Conservation (phyloP, 2,888 invertebrate genomes). For the Andricus quercusramuli region DNA sequence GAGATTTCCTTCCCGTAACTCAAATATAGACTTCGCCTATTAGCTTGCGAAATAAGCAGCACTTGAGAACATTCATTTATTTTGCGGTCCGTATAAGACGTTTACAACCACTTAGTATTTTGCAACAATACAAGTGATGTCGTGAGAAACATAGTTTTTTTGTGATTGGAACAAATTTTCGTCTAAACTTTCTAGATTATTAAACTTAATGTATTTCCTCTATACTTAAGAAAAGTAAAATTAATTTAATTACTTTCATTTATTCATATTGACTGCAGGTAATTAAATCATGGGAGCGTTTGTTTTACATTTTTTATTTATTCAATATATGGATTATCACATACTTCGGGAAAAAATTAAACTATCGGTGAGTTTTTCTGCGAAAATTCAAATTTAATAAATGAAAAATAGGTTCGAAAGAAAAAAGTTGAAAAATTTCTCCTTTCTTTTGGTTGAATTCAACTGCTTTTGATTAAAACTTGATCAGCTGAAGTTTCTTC, state of each 20-base stretch:
- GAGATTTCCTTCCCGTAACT: background rate
- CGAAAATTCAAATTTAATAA: no score
- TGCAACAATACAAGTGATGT: constrained; percentile 2
- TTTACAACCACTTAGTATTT: constrained; percentile 15
- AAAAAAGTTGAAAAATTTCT: no score
- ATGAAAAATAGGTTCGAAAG: no score
- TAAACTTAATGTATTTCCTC: background rate
- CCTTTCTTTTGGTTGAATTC: no score
- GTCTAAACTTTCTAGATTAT: background rate
- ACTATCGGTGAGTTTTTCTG: no score
- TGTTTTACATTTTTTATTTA: background rate
- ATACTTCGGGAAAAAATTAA: background rate
- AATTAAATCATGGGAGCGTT: background rate
- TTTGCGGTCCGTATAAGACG: background rate
- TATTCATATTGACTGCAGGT: background rate
- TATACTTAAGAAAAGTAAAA: background rate
- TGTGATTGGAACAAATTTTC: background rate
- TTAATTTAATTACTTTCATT: background rate
- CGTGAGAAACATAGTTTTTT: background rate
- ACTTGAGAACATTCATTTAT: constrained; percentile 2
- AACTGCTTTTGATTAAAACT: no score
- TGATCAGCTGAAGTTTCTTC: no score
- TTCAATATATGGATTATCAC: background rate
- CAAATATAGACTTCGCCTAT: background rate
- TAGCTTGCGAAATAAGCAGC: constrained; percentile 9